These are phyloP conservation scores for Sula dactylatra DNA, from an alignment of 2,113 vertebrate species.

Conservation along the genomic window DNA sequence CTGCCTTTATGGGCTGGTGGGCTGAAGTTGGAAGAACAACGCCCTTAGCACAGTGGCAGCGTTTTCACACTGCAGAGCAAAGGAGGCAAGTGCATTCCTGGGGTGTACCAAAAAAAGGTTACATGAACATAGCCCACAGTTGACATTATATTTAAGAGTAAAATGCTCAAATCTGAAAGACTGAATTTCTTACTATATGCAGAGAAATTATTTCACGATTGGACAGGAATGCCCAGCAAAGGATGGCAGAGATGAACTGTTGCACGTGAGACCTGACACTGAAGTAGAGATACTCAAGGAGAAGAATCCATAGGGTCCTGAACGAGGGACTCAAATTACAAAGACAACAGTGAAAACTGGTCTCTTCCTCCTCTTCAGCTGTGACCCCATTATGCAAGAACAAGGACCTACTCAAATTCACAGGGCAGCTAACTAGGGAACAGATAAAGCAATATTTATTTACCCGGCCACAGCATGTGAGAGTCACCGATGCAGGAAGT, in stretches of 20 bases:
- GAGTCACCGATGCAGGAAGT: not conserved
- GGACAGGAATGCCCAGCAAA: not conserved
- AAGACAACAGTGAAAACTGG: not conserved
- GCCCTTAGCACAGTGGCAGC: not conserved
- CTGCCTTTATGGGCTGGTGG: not conserved
- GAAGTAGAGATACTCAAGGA: not conserved
- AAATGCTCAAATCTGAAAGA: not conserved
- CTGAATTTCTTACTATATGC: not conserved
- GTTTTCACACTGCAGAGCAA: not conserved
- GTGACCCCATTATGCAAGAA: not conserved
- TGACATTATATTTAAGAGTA: not conserved
- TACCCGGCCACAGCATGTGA: not conserved
- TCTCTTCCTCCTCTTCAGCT: not conserved
- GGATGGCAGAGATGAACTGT: not conserved
- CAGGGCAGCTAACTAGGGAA: not conserved
- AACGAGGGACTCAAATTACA: not conserved
- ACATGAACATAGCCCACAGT: not conserved
- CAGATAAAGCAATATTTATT: conserved; percentile 51
- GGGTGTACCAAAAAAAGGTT: not conserved
- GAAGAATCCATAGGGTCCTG: not conserved
- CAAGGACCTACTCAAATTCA: conserved; percentile 19
- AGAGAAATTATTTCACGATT: not conserved
- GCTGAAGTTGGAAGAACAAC: not conserved
- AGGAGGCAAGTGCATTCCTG: not conserved
- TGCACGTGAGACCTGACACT: not conserved